Conservation (phyloP, 2,888 invertebrate species). For the Lysandra bellargus region DNA sequence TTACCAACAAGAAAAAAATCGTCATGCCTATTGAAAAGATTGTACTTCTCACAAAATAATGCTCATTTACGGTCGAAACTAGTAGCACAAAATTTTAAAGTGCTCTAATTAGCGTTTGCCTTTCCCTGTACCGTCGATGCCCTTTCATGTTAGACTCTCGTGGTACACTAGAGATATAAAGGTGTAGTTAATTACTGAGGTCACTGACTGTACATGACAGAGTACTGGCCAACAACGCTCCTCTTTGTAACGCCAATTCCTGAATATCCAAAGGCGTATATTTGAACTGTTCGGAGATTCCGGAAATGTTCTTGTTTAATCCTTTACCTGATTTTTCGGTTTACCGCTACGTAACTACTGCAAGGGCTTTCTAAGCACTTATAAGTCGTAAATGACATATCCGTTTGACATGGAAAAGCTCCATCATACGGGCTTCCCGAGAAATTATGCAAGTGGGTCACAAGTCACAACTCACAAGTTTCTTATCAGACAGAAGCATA, state of each 20-base stretch:
- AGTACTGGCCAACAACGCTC: conserved; percentile 36
- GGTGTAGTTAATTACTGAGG: background rate
- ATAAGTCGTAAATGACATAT: too few relatives aligned
- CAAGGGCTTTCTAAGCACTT: background rate
- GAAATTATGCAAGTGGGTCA: too few relatives aligned
- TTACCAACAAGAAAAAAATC: too few relatives aligned
- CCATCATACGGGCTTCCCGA: too few relatives aligned
- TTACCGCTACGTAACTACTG: background rate
- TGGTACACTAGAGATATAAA: background rate
- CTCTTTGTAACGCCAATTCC: conserved; percentile 37
- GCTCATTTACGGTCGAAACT: conserved; percentile 34
- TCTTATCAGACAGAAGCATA: too few relatives aligned
- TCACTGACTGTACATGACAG: background rate
- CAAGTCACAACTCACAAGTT: too few relatives aligned
- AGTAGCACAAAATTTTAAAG: conserved; percentile 39
- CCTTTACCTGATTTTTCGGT: background rate
- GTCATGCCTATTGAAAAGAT: too few relatives aligned
- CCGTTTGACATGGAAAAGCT: too few relatives aligned
- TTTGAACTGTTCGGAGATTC: background rate
- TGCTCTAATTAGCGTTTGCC: conserved; percentile 40
- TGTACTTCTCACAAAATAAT: conserved; percentile 22
- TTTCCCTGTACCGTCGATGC: conserved; percentile 34
- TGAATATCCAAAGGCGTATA: conserved; percentile 23
- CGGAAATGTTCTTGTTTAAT: background rate
- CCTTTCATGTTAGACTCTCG: background rate